Percentiles rank a stretch among this genome's conserved stretches.
Evolutionary conservation across 37 sponge, comb jelly and placozoan genomes (phyloP).

Genomic region (Cliona cf. orientalis): DNA sequence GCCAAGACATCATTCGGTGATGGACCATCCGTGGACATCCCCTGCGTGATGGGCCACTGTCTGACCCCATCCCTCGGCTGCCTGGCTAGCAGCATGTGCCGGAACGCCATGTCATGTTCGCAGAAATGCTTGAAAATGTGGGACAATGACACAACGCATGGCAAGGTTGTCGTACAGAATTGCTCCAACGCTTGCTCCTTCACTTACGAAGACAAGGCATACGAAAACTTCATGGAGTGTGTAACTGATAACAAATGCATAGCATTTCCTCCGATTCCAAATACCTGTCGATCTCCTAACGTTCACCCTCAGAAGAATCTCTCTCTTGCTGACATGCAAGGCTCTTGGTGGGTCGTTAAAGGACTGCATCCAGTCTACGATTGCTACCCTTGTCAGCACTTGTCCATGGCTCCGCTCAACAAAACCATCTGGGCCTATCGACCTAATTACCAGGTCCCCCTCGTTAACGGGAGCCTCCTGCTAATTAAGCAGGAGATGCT

Average conservation of each 20-base stretch:
- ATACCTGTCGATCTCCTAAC: neutral
- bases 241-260: slow-evolving; percentile 12
- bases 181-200: slow-evolving; percentile 9
- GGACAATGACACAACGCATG: slow-evolving; percentile 8
- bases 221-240: slow-evolving; percentile 3
- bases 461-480: neutral
- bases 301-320: neutral
- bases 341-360: slow-evolving; percentile 12
- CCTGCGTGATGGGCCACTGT: slow-evolving; percentile 7
- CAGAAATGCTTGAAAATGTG: neutral
- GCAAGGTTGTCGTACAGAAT: slow-evolving; percentile 13
- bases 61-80: neutral
- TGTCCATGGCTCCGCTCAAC: neutral
- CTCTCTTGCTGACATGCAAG: neutral
- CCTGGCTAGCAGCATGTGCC: neutral
- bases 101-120: neutral
- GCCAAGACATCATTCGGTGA: no score
- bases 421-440: neutral
- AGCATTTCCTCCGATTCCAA: neutral
- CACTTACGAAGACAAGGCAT: neutral
- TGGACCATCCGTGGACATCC: neutral
- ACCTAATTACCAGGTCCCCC: slow-evolving; percentile 2
- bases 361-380: slow-evolving; percentile 17
- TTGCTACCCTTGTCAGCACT: slow-evolving; percentile 21
- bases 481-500: neutral